Evolutionary conservation across 1,140 invertebrate genomes (phyloP).

Genomic region (Adoxophyes honmai): DNA sequence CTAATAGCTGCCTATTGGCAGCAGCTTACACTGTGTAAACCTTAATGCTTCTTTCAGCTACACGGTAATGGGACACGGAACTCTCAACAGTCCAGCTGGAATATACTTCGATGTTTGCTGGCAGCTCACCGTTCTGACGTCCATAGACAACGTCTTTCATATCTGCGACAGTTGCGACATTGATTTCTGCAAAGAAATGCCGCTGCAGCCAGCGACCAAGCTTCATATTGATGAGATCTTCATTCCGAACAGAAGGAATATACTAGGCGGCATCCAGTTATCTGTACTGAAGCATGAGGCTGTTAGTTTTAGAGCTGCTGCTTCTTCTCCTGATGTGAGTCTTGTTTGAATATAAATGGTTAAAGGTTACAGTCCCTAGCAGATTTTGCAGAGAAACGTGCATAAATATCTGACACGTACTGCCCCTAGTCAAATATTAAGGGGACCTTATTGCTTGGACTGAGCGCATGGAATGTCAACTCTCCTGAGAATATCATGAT

Average conservation of each 20-base stretch:
- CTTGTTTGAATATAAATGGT: neutral
- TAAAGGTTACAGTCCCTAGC: too few relatives aligned
- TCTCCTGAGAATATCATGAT: too few relatives aligned
- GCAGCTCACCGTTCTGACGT: constrained; percentile 51
- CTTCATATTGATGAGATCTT: constrained; percentile 57
- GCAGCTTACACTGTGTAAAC: too few relatives aligned
- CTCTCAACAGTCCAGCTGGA: constrained; percentile 25
- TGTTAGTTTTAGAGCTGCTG: constrained; percentile 51
- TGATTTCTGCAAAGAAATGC: constrained; percentile 38
- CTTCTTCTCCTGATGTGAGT: constrained; percentile 47
- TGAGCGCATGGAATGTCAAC: too few relatives aligned
- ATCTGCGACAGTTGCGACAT: constrained; percentile 48
- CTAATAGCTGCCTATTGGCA: too few relatives aligned
- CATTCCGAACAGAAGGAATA: constrained; percentile 58
- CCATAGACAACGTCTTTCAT: constrained; percentile 40
- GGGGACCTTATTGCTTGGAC: too few relatives aligned
- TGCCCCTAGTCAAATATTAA: too few relatives aligned
- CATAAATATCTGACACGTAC: too few relatives aligned
- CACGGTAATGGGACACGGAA: constrained; percentile 51
- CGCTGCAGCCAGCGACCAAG: constrained; percentile 35
- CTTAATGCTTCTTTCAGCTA: too few relatives aligned
- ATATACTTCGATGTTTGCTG: constrained; percentile 39
- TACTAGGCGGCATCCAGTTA: constrained; percentile 57
- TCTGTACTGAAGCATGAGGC: constrained; percentile 45
- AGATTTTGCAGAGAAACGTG: too few relatives aligned